Percentiles rank a stretch among this genome's conserved stretches.
Evolutionary conservation across 2,888 invertebrate species (phyloP).

Genomic region (Agonum fuliginosum): DNA sequence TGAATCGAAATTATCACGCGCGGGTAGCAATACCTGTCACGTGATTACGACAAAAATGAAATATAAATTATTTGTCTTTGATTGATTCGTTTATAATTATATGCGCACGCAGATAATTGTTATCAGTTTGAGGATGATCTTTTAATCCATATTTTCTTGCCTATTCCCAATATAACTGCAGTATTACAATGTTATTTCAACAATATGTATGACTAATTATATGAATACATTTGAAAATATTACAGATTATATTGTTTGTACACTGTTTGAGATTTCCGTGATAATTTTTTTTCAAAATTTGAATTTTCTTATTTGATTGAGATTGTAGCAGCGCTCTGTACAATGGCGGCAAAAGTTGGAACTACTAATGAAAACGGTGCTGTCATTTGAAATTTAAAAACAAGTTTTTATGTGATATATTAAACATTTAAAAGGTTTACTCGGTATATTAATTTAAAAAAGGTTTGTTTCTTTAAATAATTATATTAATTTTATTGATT

Average conservation of each 20-base stretch:
- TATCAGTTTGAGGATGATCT: slow-evolving; percentile 42
- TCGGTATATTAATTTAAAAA: too few relatives aligned
- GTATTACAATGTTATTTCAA: too few relatives aligned
- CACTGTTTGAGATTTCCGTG: too few relatives aligned
- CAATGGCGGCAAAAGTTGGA: too few relatives aligned
- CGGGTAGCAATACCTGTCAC: slow-evolving; percentile 3
- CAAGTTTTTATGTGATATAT: neutral
- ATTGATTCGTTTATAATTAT: slow-evolving; percentile 35
- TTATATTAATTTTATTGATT: neutral
- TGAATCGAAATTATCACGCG: neutral
- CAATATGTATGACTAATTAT: too few relatives aligned
- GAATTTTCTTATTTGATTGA: too few relatives aligned
- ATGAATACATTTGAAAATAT: too few relatives aligned
- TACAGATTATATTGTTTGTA: too few relatives aligned
- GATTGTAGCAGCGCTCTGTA: too few relatives aligned
- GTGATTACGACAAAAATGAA: slow-evolving; percentile 32
- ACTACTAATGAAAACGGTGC: neutral
- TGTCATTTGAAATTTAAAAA: neutral
- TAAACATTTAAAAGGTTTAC: too few relatives aligned
- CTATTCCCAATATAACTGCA: neutral
- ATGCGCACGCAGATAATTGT: slow-evolving; percentile 50
- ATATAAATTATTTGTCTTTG: slow-evolving; percentile 52
- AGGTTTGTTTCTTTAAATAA: neutral
- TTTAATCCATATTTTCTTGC: neutral
- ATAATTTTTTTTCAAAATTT: too few relatives aligned